Conservation (phyloP, 2,888 invertebrate species). For the Mystacides longicornis region DNA sequence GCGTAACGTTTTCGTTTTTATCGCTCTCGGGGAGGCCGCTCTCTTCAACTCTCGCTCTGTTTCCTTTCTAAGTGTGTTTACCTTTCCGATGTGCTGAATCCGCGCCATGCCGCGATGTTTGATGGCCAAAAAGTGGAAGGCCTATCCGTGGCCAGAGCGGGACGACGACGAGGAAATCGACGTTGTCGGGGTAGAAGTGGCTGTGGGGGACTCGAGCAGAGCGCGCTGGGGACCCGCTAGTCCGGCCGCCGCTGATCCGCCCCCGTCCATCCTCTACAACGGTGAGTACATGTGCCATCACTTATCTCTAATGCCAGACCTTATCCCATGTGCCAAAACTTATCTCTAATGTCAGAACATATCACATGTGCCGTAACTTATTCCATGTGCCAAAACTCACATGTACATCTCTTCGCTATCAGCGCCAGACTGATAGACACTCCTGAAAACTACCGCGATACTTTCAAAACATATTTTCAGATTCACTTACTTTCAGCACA, state of each 20-base stretch:
- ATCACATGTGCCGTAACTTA: no score
- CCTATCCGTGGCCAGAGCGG: conserved; percentile 68
- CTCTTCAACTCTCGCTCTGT: conserved; percentile 26
- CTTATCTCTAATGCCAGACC: no score
- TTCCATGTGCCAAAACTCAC: no score
- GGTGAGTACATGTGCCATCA: conserved; percentile 48
- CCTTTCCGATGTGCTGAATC: conserved; percentile 39
- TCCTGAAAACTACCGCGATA: no score
- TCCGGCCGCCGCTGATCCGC: conserved; percentile 62
- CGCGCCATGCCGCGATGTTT: conserved; percentile 87
- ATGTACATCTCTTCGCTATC: no score
- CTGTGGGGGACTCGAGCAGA: conserved; percentile 62
- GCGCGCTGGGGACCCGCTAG: conserved; percentile 54
- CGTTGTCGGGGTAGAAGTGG: conserved; percentile 59
- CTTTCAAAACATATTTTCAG: no score
- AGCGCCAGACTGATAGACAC: no score
- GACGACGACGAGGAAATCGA: conserved; percentile 71
- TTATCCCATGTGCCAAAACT: no score
- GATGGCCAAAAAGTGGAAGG: conserved; percentile 95
- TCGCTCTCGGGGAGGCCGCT: conserved; percentile 25
- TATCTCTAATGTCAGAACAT: no score
- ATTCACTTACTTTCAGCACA: no score
- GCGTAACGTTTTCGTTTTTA: conserved; percentile 28
- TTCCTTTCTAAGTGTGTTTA: conserved; percentile 9
- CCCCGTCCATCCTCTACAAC: conserved; percentile 70